Conservation (phyloP, 37 sponge, comb jelly and placozoan genomes). For the Chondrilla cf. caribensis region DNA sequence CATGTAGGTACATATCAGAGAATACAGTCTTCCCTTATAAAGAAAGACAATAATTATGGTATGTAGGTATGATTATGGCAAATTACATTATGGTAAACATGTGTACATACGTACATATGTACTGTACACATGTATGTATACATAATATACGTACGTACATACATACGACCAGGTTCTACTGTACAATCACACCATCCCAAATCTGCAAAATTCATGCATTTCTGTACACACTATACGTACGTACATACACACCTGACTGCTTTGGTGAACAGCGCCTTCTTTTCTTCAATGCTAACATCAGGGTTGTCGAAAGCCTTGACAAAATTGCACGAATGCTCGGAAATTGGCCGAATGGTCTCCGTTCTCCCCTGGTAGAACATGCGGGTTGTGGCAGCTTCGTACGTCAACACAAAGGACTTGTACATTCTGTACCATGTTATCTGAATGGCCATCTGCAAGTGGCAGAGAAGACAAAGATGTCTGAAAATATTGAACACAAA, state of each 20-base stretch:
- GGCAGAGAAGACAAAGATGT: neutral
- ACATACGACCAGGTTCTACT: too few species aligned
- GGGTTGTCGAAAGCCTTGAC: slow-evolving; percentile 34
- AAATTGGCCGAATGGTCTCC: slow-evolving; percentile 86
- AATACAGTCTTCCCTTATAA: too few species aligned
- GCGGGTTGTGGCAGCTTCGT: slow-evolving; percentile 83
- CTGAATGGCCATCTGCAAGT: slow-evolving; percentile 72
- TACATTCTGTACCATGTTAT: slow-evolving; percentile 66
- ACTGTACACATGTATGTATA: too few species aligned
- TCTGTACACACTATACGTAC: neutral
- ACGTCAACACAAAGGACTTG: slow-evolving; percentile 63
- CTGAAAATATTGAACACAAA: slow-evolving; percentile 6
- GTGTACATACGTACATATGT: too few species aligned
- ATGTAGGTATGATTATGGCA: too few species aligned
- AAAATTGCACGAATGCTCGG: slow-evolving; percentile 54
- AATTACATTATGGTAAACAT: too few species aligned
- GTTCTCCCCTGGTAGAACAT: slow-evolving; percentile 79
- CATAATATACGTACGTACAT: too few species aligned
- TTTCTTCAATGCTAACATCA: neutral
- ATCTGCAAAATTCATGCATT: too few species aligned
- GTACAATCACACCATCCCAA: too few species aligned
- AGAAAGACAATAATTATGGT: too few species aligned
- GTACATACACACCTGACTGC: slow-evolving; percentile 1
- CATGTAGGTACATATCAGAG: too few species aligned
- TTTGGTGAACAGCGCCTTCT: neutral